A percentile compares a stretch with the other conserved stretches of the same genome.
These are phyloP conservation scores for Ceuthmochares aereus DNA, from an alignment of 2,113 vertebrate species.

Conservation along the genomic window DNA sequence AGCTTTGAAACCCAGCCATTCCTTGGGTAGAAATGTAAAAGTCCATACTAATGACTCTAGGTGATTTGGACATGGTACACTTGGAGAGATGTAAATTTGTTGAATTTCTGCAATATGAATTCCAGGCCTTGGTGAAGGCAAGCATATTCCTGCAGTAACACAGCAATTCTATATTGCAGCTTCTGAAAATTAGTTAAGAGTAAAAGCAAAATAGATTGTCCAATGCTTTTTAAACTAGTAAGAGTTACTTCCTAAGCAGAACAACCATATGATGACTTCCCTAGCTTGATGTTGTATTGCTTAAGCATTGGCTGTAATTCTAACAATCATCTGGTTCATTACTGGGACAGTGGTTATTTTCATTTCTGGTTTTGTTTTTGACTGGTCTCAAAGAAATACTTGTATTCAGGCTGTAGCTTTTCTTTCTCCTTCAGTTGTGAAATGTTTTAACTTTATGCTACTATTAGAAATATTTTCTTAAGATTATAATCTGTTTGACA, in stretches of 20 bases:
- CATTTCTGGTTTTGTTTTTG: neutral
- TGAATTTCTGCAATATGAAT: constrained; percentile 18
- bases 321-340: constrained; percentile 20
- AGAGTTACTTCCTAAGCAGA: constrained; percentile 31
- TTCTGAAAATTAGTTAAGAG: constrained; percentile 46
- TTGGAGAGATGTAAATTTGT: neutral
- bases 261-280: neutral
- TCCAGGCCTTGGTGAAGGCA: constrained; percentile 36
- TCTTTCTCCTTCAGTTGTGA: constrained; percentile 19
- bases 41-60: neutral
- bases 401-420: constrained; percentile 16
- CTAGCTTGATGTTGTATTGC: constrained; percentile 28
- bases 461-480: constrained; percentile 8
- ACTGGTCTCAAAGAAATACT: constrained; percentile 23
- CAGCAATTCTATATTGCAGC: constrained; percentile 47
- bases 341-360: neutral
- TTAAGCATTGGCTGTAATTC: constrained; percentile 34
- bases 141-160: neutral
- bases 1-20: constrained; percentile 30
- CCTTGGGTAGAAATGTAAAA: constrained; percentile 6
- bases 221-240: constrained; percentile 20
- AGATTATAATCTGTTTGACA: constrained; percentile 32
- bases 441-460: constrained; percentile 29
- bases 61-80: neutral
- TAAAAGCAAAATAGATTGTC: neutral